Conservation (phyloP, 1,140 invertebrate species). For the Neoseiulus cucumeris region DNA sequence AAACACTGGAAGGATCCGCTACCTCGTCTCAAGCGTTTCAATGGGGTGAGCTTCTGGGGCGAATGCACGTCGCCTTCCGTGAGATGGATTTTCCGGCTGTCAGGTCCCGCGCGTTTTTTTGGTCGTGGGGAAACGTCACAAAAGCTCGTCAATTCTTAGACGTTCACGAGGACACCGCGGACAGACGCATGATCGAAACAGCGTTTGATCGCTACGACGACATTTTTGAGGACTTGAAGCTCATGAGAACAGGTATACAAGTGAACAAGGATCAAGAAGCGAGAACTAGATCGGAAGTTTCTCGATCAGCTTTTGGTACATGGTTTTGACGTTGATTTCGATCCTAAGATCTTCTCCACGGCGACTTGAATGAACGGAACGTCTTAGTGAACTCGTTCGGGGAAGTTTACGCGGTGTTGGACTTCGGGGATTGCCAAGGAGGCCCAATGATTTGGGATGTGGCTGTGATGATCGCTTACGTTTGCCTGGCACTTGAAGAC, state of each 20-base stretch:
- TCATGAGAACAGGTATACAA: too few species aligned
- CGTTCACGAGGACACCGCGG: too few species aligned
- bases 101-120: background rate
- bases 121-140: background rate
- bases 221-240: too few species aligned
- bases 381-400: conserved; percentile 11
- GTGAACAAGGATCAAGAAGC: too few species aligned
- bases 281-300: too few species aligned
- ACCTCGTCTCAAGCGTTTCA: background rate
- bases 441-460: conserved; percentile 16
- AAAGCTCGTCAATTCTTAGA: too few species aligned
- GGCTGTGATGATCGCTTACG: conserved; percentile 15
- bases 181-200: too few species aligned
- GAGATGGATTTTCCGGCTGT: background rate
- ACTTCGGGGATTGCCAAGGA: conserved; percentile 16
- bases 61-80: background rate
- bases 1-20: background rate
- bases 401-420: conserved; percentile 12
- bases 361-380: conserved; percentile 17
- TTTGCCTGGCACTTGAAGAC: background rate
- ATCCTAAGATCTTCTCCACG: conserved; percentile 13
- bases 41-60: background rate
- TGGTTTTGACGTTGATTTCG: too few species aligned
- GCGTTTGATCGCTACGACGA: too few species aligned
- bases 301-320: too few species aligned